phyloP scores from a whole-genome alignment of 1,140 invertebrate genomes.

The Lamellibrachia luymesi region DNA sequence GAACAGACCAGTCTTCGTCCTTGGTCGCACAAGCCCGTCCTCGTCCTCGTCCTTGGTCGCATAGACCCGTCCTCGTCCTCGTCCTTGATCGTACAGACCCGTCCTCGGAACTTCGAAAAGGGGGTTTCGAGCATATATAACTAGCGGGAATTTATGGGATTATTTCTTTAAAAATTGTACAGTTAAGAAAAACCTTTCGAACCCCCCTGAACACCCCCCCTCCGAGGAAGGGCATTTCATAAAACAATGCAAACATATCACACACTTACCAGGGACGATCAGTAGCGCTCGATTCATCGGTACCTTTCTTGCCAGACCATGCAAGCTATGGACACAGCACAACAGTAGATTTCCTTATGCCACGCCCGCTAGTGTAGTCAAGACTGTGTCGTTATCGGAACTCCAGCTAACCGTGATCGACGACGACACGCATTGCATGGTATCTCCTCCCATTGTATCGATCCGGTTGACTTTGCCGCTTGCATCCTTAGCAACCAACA shows the following conservation, averaged over 20 bases:
- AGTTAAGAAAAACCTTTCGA: too few species aligned
- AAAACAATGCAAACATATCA: not conserved
- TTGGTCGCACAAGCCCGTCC: too few species aligned
- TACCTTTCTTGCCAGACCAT: not conserved
- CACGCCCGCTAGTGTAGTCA: too few species aligned
- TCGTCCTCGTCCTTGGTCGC: too few species aligned
- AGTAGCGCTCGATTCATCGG: not conserved
- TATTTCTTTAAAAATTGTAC: too few species aligned
- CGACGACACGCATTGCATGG: not conserved
- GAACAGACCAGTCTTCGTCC: too few species aligned
- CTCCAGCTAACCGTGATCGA: not conserved
- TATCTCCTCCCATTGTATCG: not conserved
- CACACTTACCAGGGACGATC: not conserved
- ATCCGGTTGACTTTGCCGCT: not conserved
- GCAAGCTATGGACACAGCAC: not conserved
- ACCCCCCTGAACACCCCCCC: too few species aligned
- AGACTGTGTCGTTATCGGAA: not conserved
- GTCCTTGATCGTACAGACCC: too few species aligned
- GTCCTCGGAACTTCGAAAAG: too few species aligned
- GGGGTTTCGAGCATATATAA: too few species aligned
- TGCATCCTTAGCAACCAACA: not conserved
- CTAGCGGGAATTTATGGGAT: too few species aligned
- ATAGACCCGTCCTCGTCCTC: too few species aligned
- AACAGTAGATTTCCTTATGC: not conserved
- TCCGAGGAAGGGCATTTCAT: not conserved